phyloP scores from a whole-genome alignment of 2,797 vertebrate genomes.

The Delichon dasypus region DNA sequence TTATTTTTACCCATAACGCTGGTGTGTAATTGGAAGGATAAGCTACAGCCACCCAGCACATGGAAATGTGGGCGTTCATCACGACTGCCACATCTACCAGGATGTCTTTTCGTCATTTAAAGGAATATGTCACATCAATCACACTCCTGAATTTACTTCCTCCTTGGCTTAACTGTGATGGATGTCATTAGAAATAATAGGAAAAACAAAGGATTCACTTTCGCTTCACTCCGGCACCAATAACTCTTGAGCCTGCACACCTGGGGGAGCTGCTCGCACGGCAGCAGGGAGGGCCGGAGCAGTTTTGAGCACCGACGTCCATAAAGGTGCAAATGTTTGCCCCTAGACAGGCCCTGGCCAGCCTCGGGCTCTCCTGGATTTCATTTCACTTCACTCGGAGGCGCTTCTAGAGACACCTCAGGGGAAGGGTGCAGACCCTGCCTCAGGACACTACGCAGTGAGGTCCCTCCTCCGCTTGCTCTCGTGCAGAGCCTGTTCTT shows the following conservation, averaged over 20 bases:
- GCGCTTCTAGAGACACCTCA: not conserved
- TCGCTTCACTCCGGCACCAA: fast-evolving
- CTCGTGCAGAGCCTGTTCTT: fast-evolving
- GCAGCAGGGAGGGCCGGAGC: not conserved
- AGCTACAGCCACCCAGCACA: not conserved
- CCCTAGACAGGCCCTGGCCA: not conserved
- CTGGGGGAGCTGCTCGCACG: not conserved
- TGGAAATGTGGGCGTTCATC: not conserved
- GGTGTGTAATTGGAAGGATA: not conserved
- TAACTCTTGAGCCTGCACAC: not conserved
- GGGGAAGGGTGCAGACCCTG: not conserved
- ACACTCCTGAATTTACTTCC: not conserved
- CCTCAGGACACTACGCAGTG: no score
- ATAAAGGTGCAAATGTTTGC: fast-evolving
- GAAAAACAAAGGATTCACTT: not conserved
- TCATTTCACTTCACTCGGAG: not conserved
- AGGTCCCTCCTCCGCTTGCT: fast-evolving
- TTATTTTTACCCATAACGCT: not conserved
- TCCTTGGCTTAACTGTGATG: not conserved
- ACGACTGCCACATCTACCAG: not conserved
- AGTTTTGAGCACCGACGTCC: fast-evolving
- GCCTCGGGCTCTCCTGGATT: fast-evolving
- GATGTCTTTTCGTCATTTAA: not conserved
- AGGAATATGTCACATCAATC: not conserved
- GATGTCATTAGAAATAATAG: not conserved